Conservation (phyloP, 1,140 invertebrate genomes). For the Drosophila ananassae region DNA sequence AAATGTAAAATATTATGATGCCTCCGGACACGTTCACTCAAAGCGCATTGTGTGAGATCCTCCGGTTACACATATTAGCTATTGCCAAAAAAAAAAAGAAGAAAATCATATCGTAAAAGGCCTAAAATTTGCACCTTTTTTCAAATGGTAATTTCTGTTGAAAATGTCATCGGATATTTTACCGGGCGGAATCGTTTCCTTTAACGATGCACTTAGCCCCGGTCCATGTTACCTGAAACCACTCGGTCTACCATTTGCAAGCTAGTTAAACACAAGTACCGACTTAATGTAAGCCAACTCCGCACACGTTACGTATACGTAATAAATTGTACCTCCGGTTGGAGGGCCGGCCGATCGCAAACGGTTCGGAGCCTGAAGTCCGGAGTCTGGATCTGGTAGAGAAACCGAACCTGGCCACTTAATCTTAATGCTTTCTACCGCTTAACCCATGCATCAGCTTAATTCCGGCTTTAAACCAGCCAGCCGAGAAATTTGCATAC, state of each 20-base stretch:
- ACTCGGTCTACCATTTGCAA: conserved; percentile 28
- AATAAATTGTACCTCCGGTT: conserved; percentile 40
- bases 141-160: conserved; percentile 23
- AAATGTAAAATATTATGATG: conserved; percentile 83
- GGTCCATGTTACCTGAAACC: conserved; percentile 25
- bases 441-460: conserved; percentile 79
- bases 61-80: background rate
- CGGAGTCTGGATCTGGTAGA: conserved; percentile 13
- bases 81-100: background rate
- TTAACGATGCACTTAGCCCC: conserved; percentile 15
- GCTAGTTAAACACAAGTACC: conserved; percentile 41
- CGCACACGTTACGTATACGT: conserved; percentile 38
- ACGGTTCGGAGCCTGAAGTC: conserved; percentile 11
- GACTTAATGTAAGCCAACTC: conserved; percentile 44
- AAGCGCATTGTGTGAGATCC: conserved; percentile 49
- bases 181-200: conserved; percentile 7
- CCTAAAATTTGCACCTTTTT: conserved; percentile 1
- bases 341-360: conserved; percentile 15
- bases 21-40: conserved; percentile 69
- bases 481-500: conserved; percentile 52
- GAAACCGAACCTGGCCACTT: conserved; percentile 63
- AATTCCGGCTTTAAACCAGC: conserved; percentile 67
- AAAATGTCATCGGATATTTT: conserved; percentile 36
- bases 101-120: conserved; percentile 14
- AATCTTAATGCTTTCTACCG: conserved; percentile 80